These are phyloP conservation scores for Antedon mediterranea DNA, from an alignment of 53 echinoderm and acorn worm species.

Conservation along the genomic window DNA sequence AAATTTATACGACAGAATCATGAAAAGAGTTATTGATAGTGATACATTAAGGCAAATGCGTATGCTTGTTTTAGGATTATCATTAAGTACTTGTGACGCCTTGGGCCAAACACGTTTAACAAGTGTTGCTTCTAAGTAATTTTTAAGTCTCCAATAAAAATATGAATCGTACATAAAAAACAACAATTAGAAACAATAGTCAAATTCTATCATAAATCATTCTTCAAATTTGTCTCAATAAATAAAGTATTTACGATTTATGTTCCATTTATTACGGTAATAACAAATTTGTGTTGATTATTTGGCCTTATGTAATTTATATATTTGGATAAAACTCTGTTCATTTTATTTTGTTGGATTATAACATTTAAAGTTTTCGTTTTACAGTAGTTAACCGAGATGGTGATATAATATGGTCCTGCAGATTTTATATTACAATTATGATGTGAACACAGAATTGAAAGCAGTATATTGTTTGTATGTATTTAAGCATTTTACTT, in stretches of 20 bases:
- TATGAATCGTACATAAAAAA: not conserved
- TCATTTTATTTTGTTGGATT: no score
- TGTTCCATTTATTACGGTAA: no score
- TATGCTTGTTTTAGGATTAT: not conserved
- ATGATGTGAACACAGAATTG: no score
- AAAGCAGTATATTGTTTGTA: not conserved
- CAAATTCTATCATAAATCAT: not conserved
- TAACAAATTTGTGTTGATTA: no score
- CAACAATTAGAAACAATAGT: not conserved
- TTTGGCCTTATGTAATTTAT: no score
- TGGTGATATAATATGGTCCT: not conserved
- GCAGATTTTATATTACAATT: not conserved
- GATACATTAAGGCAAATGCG: not conserved
- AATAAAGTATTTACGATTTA: no score
- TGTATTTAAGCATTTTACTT: not conserved
- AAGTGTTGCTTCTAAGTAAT: not conserved
- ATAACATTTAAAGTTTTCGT: no score
- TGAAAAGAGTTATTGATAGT: not conserved
- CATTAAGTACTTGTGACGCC: not conserved
- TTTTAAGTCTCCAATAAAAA: not conserved
- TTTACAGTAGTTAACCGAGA: no score
- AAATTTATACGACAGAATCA: not conserved
- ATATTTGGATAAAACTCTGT: no score
- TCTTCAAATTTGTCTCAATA: not conserved
- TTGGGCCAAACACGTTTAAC: not conserved